Base-by-base conservation (phyloP, 2,113 vertebrate genomes). In the Aspiorhynchus laticeps region DNA sequence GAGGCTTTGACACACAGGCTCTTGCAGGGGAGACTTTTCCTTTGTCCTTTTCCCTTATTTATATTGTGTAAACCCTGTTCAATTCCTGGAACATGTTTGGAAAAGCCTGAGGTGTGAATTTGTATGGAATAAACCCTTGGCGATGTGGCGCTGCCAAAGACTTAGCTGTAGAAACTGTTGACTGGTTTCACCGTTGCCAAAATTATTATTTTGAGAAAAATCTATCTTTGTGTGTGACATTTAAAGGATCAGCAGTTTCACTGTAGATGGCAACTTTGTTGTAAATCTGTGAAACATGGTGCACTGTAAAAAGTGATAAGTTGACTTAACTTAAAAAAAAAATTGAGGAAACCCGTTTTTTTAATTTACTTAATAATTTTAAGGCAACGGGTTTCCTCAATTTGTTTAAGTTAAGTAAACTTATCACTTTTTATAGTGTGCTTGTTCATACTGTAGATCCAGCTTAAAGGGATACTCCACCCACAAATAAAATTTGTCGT, bases 1-100 rank as follows among this genome's bases (percentile, higher is more conserved):
- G 67, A 81, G 38, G 73, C 79, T 89, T 85, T 89, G 80, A 88
- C 86, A 88, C 80, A 80, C 80, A 75, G n/a, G 63, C 51, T 63
- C 73, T 83, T 85, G 83, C 79, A 71, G 38, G 82, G 82, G 76
- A 87, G 56, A 76, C 48, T 89, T 86, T 86, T 86, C 83, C 80
- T 73, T 38, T 87, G 71, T 78, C 78, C 73, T 85, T 48, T 74
- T 83, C 67, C 65, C 81, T 84, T 88, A 89, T 86, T 89, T 89
- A 88, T 83, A 75, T 88, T 7, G 84, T 43, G 65, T 75, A 53
- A 59, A 63, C 51, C 74, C 75, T 74, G 53, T 76, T 88, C 84
- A 86, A 63, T 89, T 83, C 80, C 77, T 83, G 85, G 74, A 80
- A 77, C 74, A 65, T 33, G 77, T 75, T 77, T n/a, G 26, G 80